These are phyloP conservation scores for Takifugu ocellatus DNA, from an alignment of 2,797 vertebrate genomes.

Conservation along the genomic window DNA sequence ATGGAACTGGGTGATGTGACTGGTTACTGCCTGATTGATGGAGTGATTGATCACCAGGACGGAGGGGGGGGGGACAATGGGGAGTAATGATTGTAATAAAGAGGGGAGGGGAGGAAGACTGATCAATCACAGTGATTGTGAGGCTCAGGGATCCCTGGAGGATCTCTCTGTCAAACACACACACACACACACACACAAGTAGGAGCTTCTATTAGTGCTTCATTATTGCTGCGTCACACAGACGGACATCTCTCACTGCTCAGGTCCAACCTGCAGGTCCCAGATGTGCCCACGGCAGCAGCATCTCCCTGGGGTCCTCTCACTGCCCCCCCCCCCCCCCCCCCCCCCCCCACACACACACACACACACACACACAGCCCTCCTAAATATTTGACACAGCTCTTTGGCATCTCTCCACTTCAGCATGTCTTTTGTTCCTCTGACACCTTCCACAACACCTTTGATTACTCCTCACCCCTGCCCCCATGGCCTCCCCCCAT, in stretches of 20 bases:
- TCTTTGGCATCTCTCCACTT: neutral
- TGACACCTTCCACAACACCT: constrained; percentile 12
- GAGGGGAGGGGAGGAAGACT: constrained; percentile 38
- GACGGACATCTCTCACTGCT: constrained; percentile 53
- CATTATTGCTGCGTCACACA: constrained; percentile 29
- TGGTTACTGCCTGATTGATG: constrained; percentile 55
- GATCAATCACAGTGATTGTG: constrained; percentile 73
- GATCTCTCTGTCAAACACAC: constrained; percentile 7
- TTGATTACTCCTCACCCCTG: constrained; percentile 10
- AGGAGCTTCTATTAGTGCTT: neutral
- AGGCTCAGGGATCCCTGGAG: constrained; percentile 46
- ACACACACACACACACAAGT: neutral
- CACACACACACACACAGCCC: neutral
- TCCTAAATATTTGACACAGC: neutral
- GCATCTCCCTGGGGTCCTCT: constrained; percentile 36
- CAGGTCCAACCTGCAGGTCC: constrained; percentile 23
- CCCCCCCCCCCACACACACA: neutral
- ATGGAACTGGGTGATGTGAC: constrained; percentile 51
- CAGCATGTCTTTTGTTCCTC: constrained; percentile 3
- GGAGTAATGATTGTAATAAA: constrained; percentile 54
- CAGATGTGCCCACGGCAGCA: constrained; percentile 32
- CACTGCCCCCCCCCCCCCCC: constrained; percentile 10
- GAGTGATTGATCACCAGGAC: constrained; percentile 64
- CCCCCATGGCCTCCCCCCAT: constrained; percentile 16
- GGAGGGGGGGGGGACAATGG: constrained; percentile 30